phyloP scores from a whole-genome alignment of 64 coral and sea anemone genomes.

The Pocillopora verrucosa region DNA sequence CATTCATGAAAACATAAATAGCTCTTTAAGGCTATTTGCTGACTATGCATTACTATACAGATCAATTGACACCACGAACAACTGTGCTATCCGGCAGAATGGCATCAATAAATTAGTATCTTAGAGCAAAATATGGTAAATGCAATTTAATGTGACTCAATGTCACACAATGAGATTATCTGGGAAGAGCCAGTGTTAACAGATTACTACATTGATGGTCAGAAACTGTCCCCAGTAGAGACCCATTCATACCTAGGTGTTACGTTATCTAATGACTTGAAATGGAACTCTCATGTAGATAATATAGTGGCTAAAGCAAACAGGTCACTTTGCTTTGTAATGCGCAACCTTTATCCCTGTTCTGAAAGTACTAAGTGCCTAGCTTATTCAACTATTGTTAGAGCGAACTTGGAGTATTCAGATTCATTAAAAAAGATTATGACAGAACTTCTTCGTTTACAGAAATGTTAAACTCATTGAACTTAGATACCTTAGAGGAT shows the following conservation, averaged over 20 bases:
- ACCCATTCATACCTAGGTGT: slow-evolving; percentile 37
- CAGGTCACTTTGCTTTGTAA: not conserved
- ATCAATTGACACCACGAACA: not conserved
- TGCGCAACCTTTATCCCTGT: slow-evolving; percentile 24
- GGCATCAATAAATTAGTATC: slow-evolving; percentile 31
- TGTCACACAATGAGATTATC: not conserved
- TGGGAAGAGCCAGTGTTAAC: not conserved
- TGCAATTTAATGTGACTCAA: slow-evolving; percentile 22
- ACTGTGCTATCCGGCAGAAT: slow-evolving; percentile 1
- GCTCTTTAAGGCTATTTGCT: slow-evolving; percentile 37
- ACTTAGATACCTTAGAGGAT: slow-evolving; percentile 33
- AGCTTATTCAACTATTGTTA: not conserved
- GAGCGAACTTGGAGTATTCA: not conserved
- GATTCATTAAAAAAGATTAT: slow-evolving; percentile 32
- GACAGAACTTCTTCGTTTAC: slow-evolving; percentile 8
- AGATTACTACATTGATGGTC: slow-evolving; percentile 2
- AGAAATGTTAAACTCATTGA: slow-evolving; percentile 37
- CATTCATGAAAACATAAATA: not conserved
- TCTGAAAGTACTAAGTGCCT: not conserved
- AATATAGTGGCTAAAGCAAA: slow-evolving; percentile 25
- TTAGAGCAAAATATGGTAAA: slow-evolving; percentile 15
- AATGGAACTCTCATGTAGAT: not conserved
- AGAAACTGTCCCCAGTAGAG: slow-evolving; percentile 1
- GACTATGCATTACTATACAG: slow-evolving; percentile 24
- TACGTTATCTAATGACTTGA: slow-evolving; percentile 5